Evolutionary conservation across 2,888 invertebrate genomes (phyloP).

Genomic region (Azorinus chamasolen): DNA sequence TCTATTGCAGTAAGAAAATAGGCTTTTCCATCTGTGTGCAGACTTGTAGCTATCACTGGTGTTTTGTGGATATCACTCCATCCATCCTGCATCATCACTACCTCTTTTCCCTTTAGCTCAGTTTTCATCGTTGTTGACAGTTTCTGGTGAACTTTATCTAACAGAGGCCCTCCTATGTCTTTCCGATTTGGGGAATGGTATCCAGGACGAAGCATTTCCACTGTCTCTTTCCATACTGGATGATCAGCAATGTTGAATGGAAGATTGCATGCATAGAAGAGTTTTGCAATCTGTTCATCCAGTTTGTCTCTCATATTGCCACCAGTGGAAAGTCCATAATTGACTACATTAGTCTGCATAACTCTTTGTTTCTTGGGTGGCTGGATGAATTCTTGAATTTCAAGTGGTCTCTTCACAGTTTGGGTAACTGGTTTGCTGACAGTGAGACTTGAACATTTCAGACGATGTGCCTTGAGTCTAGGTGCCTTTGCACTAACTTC

Average conservation of each 20-base stretch:
- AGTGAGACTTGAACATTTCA: constrained; percentile 11
- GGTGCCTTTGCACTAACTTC: constrained; percentile 25
- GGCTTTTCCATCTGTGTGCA: constrained; percentile 22
- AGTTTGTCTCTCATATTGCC: constrained; percentile 9
- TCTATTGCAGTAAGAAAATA: constrained; percentile 33
- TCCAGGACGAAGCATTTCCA: constrained; percentile 42
- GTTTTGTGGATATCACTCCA: constrained; percentile 54
- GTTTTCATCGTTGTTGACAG: constrained; percentile 8
- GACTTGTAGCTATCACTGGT: constrained; percentile 42
- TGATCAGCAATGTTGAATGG: constrained; percentile 44
- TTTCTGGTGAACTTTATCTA: constrained; percentile 31
- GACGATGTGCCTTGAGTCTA: constrained; percentile 13
- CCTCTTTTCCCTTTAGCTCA: constrained; percentile 38
- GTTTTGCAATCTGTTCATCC: constrained; percentile 43
- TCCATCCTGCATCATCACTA: constrained; percentile 33
- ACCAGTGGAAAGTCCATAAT: too few species aligned
- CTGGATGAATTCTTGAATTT: too few species aligned
- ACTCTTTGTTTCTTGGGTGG: too few species aligned
- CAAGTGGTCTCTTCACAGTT: too few species aligned
- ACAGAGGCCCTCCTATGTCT: constrained; percentile 34
- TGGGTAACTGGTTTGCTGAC: too few species aligned
- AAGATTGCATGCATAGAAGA: constrained; percentile 47
- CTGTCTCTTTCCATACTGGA: constrained; percentile 19
- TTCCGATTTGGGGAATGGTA: constrained; percentile 33
- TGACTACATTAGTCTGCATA: too few species aligned